A percentile compares a stretch with the other conserved stretches of the same genome.
Conservation (phyloP, 2,888 invertebrate species). For the Troides oblongomaculatus region DNA sequence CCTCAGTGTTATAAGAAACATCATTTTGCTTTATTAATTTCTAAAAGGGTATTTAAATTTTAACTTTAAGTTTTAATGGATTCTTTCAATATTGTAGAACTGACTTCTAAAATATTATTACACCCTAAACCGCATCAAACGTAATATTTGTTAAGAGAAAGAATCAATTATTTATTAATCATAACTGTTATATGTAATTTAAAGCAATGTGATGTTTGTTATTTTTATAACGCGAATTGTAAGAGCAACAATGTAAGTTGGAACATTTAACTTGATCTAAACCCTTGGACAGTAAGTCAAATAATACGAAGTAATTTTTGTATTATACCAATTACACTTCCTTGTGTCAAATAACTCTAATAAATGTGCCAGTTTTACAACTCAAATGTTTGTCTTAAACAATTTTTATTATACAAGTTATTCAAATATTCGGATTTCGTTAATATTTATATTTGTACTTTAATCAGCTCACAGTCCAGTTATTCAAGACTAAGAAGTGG, state of each 20-base stretch:
- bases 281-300: not conserved
- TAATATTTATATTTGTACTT: not conserved
- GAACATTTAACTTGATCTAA: not conserved
- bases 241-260: not conserved
- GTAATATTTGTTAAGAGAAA: not conserved
- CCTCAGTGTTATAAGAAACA: no score
- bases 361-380: not conserved
- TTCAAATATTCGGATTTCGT: not conserved
- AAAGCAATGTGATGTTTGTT: not conserved
- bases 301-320: slow-evolving; percentile 19
- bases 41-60: no score
- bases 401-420: not conserved
- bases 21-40: no score
- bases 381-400: not conserved
- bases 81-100: no score
- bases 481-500: not conserved
- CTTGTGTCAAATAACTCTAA: slow-evolving; percentile 17
- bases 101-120: no score
- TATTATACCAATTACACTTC: slow-evolving; percentile 16
- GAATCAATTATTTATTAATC: not conserved
- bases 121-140: not conserved
- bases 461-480: not conserved
- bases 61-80: no score
- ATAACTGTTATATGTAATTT: not conserved
- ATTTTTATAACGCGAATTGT: not conserved